Conservation (phyloP, 1,140 invertebrate species). For the Periplaneta americana region DNA sequence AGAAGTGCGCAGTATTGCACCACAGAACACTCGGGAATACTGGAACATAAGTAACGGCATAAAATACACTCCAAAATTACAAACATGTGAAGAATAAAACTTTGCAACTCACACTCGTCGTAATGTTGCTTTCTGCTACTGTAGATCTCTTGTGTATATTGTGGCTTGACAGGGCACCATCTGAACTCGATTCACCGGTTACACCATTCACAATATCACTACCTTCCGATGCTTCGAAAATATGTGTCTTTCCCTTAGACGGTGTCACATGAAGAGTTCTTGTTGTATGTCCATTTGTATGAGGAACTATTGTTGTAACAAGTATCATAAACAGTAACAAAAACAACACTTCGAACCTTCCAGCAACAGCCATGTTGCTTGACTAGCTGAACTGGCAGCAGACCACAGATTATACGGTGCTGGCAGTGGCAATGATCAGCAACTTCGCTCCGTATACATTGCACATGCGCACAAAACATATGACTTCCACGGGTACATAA, state of each 20-base stretch:
- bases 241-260: background rate
- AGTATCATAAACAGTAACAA: background rate
- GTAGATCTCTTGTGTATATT: background rate
- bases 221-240: background rate
- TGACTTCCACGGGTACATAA: too few species aligned
- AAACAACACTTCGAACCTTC: background rate
- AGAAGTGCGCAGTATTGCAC: background rate
- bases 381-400: too few species aligned
- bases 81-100: background rate
- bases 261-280: background rate
- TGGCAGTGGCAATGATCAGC: too few species aligned
- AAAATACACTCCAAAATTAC: background rate
- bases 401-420: too few species aligned
- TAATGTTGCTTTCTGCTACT: background rate
- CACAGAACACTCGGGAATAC: background rate
- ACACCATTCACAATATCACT: background rate
- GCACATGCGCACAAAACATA: too few species aligned
- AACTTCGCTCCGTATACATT: too few species aligned
- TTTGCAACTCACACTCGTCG: background rate
- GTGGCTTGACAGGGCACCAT: background rate
- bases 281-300: background rate
- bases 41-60: background rate
- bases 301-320: background rate
- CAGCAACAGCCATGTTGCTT: background rate
- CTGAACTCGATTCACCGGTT: background rate